A percentile compares a stretch with the other conserved stretches of the same genome.
Evolutionary conservation across 2,113 vertebrate genomes (phyloP).

Genomic region (Prunella himalayana): DNA sequence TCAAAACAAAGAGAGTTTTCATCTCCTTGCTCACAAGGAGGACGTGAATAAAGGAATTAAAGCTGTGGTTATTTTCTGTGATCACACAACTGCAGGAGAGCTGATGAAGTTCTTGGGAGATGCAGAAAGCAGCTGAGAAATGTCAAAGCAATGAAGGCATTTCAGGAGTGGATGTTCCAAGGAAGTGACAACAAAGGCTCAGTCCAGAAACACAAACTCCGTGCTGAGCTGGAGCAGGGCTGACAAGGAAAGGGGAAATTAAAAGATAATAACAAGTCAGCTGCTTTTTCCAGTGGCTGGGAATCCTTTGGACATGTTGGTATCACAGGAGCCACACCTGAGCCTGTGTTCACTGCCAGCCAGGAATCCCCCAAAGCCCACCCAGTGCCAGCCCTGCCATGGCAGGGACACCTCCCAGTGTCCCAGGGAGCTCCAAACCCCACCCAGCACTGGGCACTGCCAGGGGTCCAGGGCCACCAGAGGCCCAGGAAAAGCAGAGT

Average conservation of each 20-base stretch:
- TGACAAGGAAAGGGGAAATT: background rate
- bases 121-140: constrained; percentile 36
- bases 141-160: constrained; percentile 39
- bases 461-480: no score
- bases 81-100: background rate
- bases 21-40: background rate
- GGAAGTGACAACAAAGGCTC: constrained; percentile 12
- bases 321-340: background rate
- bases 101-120: constrained; percentile 7
- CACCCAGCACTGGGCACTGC: background rate
- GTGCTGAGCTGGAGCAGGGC: background rate
- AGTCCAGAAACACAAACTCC: background rate
- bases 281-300: background rate
- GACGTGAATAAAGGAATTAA: background rate
- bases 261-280: background rate
- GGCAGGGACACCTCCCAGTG: background rate
- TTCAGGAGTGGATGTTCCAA: background rate
- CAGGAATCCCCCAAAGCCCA: background rate
- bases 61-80: background rate
- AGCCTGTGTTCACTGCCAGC: background rate
- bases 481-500: background rate
- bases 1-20: background rate
- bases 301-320: background rate
- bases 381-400: background rate
- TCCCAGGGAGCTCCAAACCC: background rate